These are phyloP conservation scores for Lasaia peninsularis DNA, from an alignment of 1,140 invertebrate species.

Conservation along the genomic window DNA sequence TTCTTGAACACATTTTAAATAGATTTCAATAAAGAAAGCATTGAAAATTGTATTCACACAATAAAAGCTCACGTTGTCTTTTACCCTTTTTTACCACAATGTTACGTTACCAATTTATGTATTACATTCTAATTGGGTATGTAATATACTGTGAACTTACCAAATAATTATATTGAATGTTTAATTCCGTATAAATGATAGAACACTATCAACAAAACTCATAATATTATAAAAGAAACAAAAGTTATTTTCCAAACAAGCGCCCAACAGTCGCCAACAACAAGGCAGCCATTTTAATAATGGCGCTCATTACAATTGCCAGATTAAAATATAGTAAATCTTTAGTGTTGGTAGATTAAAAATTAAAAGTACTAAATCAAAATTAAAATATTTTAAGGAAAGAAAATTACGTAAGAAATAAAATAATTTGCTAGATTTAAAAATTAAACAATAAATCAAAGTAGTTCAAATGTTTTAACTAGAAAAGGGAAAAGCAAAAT, in stretches of 20 bases:
- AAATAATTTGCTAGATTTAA: no score
- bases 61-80: constrained; percentile 60
- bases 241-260: constrained; percentile 68
- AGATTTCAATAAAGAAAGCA: constrained; percentile 24
- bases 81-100: constrained; percentile 28
- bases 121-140: constrained; percentile 15
- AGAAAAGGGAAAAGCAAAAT: no score
- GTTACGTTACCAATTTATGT: constrained; percentile 43
- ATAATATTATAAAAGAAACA: constrained; percentile 56
- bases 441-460: no score
- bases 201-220: constrained; percentile 38
- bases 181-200: constrained; percentile 26
- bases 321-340: not conserved
- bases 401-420: no score
- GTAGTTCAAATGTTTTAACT: no score
- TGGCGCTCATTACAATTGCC: constrained; percentile 37
- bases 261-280: constrained; percentile 71
- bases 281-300: constrained; percentile 71
- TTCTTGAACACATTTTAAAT: not conserved
- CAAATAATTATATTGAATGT: constrained; percentile 37
- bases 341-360: constrained; percentile 18
- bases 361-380: not conserved
- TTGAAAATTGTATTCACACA: constrained; percentile 20
- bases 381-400: no score
- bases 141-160: constrained; percentile 38